Evolutionary conservation across 2,113 vertebrate species (phyloP), one percentile per base, ranked within the genome.

Genomic region (Xyliphius kryptos): DNA sequence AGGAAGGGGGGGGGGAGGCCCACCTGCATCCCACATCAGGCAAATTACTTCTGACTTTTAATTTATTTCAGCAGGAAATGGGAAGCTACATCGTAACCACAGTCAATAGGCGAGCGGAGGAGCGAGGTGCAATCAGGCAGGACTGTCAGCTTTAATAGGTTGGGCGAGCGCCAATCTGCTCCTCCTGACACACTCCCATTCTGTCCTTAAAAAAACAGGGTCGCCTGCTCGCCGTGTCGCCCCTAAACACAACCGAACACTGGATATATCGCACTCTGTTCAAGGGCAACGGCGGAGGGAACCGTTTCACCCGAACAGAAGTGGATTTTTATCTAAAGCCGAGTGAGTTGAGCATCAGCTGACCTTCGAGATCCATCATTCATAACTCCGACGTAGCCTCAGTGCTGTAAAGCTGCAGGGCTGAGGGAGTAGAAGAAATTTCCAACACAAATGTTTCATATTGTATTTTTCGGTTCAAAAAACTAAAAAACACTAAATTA

Each of bases 21-120:
- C 89, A 93, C 90, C 90, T 93, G 90, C 88, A 90, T 83, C 81
- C 84, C 89, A 89, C 86, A 76, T 97, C 95, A 98, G 87, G 87
- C 89, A 98, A 97, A 97, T 98, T 94, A 96, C 86, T 97, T 98
- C 92, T 97, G 95, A 98, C 95, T 97, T 98, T 95, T 97, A 97
- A 97, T 98, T 98, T 98, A 97, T 98, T 98, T 97, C 90, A 83
- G 89, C 79, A 91, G 92, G 92, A 97, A 97, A 97, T 95, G 89
- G 92, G 92, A 97, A 91, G 90, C 89, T 91, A 90, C 91, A 91
- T 91, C 88, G 90, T 89, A 91, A 86, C 88, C 90, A 91, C 89
- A 93, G 92, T 94, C 93, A 95, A 93, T 91, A 90, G 88, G 87
- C 87, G 89, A 90, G 76, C 76, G 61, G 85, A 84, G 86, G 85